A percentile compares a stretch with the other conserved stretches of the same genome.
phyloP scores from a whole-genome alignment of 2,888 invertebrate species.

The Mayetiola destructor region DNA sequence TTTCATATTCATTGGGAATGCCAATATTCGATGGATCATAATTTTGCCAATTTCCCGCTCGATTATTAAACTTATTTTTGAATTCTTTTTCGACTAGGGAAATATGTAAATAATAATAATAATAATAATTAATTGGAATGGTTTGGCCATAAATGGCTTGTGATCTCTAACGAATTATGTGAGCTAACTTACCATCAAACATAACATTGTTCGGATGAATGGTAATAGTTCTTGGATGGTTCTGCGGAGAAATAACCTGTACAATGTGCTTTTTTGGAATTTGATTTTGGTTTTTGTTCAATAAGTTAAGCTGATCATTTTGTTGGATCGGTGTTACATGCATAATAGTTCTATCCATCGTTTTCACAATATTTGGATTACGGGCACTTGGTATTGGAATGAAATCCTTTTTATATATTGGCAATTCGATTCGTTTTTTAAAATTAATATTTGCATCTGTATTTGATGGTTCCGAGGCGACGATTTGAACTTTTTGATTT shows the following conservation, averaged over 20 bases:
- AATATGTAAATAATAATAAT: background rate
- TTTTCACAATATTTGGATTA: constrained; percentile 7
- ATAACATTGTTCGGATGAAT: background rate
- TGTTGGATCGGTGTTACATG: background rate
- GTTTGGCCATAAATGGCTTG: background rate
- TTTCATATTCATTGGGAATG: background rate
- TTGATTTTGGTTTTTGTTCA: background rate
- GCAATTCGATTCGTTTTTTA: too few species aligned
- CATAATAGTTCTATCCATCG: background rate
- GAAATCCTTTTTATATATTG: background rate
- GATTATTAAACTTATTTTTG: background rate
- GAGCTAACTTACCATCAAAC: background rate
- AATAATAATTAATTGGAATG: background rate
- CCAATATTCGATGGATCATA: background rate
- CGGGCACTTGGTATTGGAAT: constrained; percentile 1
- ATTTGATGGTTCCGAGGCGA: constrained; percentile 13
- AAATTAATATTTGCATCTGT: constrained; percentile 16
- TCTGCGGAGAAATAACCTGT: background rate
- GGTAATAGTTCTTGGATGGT: background rate
- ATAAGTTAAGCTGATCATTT: background rate
- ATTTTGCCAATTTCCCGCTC: background rate
- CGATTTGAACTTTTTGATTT: constrained; percentile 5
- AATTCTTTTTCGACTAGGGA: background rate
- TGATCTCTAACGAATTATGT: too few species aligned
- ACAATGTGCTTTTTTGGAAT: background rate